phyloP scores from a whole-genome alignment of 1,140 invertebrate species.

The Bombus soroeensis region DNA sequence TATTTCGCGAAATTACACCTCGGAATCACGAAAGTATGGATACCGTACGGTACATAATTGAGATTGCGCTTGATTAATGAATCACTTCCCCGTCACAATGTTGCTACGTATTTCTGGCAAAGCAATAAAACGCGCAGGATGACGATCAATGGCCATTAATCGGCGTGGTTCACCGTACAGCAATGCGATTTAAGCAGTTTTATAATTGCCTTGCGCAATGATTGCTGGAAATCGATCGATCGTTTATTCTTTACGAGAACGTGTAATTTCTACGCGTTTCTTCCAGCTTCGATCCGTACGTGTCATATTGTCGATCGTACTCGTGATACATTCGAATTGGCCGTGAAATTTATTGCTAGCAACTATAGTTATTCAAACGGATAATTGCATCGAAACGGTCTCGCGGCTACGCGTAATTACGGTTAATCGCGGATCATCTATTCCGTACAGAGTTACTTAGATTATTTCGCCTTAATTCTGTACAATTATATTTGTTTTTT shows the following conservation, averaged over 20 bases:
- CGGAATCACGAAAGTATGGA: neutral
- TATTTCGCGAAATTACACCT: neutral
- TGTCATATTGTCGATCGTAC: neutral
- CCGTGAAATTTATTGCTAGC: neutral
- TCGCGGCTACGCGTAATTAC: too few relatives aligned
- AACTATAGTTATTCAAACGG: too few relatives aligned
- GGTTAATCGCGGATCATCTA: too few relatives aligned
- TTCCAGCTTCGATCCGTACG: too few relatives aligned
- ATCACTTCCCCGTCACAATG: neutral
- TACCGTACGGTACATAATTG: neutral
- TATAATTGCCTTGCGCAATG: neutral
- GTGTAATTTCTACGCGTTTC: slow-evolving; percentile 9
- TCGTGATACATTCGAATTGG: too few relatives aligned
- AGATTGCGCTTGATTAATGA: neutral
- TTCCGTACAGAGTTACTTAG: too few relatives aligned
- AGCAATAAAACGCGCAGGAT: neutral
- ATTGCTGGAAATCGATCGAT: too few relatives aligned
- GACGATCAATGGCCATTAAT: neutral
- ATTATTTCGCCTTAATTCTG: too few relatives aligned
- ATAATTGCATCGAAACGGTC: too few relatives aligned
- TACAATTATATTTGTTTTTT: too few relatives aligned
- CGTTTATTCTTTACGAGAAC: neutral
- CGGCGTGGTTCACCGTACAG: neutral
- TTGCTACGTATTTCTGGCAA: neutral
- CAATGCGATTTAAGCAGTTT: neutral